phyloP scores from a whole-genome alignment of 2,113 vertebrate species.

The Murina feae region DNA sequence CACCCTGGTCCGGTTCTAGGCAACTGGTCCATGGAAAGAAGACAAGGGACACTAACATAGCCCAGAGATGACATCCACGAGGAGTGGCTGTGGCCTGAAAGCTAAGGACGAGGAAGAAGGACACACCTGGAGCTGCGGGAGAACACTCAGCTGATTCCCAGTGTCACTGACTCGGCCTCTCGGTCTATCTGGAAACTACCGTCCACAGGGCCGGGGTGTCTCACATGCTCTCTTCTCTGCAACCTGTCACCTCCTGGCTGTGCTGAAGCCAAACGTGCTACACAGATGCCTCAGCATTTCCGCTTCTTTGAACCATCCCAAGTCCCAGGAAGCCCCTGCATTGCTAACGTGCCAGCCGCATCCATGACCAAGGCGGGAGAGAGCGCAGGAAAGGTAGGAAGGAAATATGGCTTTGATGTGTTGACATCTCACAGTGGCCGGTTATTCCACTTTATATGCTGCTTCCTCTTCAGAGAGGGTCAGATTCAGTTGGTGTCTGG shows the following conservation, averaged over 20 bases:
- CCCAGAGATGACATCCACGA: neutral
- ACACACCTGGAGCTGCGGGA: neutral
- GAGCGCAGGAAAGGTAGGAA: conserved; percentile 27
- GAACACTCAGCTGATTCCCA: neutral
- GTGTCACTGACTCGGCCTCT: neutral
- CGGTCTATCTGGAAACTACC: neutral
- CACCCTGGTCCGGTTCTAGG: neutral
- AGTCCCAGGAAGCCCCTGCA: conserved; percentile 39
- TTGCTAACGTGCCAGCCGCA: conserved; percentile 40
- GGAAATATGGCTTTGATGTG: conserved; percentile 64
- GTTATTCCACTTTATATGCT: conserved; percentile 3
- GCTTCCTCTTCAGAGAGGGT: conserved; percentile 4
- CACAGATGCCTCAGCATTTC: conserved; percentile 21
- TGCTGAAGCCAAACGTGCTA: neutral
- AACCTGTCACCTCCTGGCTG: neutral
- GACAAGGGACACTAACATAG: neutral
- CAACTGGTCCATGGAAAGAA: neutral
- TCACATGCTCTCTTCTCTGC: neutral
- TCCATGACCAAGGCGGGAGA: neutral
- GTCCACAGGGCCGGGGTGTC: neutral
- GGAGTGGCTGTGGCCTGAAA: neutral
- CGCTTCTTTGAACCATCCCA: conserved; percentile 33
- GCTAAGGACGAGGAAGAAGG: neutral
- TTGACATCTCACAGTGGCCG: conserved; percentile 2
- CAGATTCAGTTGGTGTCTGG: neutral